Conservation (phyloP, 2,113 vertebrate species). For the Eulemur macaco region DNA sequence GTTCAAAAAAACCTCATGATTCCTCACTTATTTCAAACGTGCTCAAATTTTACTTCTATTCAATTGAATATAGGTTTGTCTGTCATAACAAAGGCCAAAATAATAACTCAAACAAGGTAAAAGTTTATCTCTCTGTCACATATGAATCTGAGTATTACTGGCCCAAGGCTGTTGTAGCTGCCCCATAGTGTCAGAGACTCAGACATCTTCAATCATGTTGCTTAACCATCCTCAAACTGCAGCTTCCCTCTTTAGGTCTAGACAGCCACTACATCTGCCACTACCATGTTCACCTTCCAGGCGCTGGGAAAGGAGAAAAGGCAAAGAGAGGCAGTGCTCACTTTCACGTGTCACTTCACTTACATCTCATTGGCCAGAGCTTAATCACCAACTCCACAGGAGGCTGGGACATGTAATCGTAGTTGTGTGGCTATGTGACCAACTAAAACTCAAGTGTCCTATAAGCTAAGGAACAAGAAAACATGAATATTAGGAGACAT, state of each 20-base stretch:
- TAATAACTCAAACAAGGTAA: not conserved
- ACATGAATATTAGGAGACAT: not conserved
- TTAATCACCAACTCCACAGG: not conserved
- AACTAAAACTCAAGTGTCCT: not conserved
- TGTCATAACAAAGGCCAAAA: not conserved
- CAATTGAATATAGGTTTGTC: not conserved
- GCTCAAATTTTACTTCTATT: not conserved
- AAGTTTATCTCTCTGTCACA: not conserved
- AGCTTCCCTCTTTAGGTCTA: not conserved
- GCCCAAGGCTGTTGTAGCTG: not conserved
- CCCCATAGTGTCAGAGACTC: not conserved
- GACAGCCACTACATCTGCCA: not conserved
- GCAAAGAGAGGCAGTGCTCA: not conserved
- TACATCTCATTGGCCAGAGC: not conserved
- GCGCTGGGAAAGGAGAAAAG: not conserved
- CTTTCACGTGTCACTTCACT: not conserved
- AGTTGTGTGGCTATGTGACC: not conserved
- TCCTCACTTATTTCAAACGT: not conserved
- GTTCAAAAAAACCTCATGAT: not conserved
- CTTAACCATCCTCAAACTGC: not conserved
- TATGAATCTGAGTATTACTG: not conserved
- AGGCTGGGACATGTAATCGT: not conserved
- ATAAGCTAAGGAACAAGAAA: not conserved
- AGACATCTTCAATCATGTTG: not conserved
- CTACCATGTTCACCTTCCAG: not conserved